Base-by-base conservation (phyloP, 2,113 vertebrate genomes). In the Oryzias woworae region DNA sequence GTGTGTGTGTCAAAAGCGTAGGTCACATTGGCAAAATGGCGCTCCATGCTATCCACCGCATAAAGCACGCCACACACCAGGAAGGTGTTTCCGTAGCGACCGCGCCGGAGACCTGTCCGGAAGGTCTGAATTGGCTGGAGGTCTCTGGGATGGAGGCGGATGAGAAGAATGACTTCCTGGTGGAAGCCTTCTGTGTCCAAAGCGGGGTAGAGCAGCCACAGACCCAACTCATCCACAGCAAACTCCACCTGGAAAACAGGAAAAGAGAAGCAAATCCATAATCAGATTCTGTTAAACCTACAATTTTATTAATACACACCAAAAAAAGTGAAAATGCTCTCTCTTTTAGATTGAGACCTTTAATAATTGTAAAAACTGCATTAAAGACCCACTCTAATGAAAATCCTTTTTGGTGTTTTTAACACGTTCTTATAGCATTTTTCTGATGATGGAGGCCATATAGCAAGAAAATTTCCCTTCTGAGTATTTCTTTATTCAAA, bases 1-100 rank as follows among this genome's bases (percentile, higher is more conserved):
- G 96, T 98, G 90, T 98, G 96, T 0, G 96, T 98, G 89, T 98
- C 96, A 0, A 96, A 98, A 66, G 96, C 96, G 0, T 98, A 98
- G 1, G 95, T 96, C 87, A 98, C 95, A 60, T 95, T 98, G 77
- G 95, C 96, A 0, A 94, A 89, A 28, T 75, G 90, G 61, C 88
- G 94, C 64, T 95, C 92, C 75, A 92, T 92, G 78, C 93, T 96
- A 85, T 98, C 94, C 1, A 98, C 93, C 0, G 93, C 96, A 0
- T 98, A 98, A 6, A 98, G 92, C 66, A 98, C 96, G 0, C 96
- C 96, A 0, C 96, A 98, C 73, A 98, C 95, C 70, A 98, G 93
- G 14, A 98, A 98, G 80, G 92, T 95, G 90, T 97, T 96, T 56
- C 96, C 95, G 0, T 94, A 98, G 77, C 87, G 91, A 80, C 95